Percentiles rank a stretch among this genome's conserved stretches.
Conservation (phyloP, 2,113 vertebrate genomes). For the Xyliphius kryptos region DNA sequence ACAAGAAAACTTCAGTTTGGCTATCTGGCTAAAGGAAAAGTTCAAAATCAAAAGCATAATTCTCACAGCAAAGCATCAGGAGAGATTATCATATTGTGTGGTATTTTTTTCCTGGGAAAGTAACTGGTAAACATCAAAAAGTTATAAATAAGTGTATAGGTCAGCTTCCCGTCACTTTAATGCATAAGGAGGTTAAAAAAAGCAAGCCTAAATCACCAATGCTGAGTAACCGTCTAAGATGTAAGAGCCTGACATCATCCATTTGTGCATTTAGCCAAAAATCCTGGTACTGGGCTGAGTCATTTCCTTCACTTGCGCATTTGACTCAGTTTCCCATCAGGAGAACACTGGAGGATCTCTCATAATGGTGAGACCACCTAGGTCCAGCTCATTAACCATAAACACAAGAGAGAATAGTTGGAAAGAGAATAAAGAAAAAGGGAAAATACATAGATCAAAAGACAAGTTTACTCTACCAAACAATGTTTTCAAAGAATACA, state of each 20-base stretch:
- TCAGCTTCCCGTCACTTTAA: constrained; percentile 18
- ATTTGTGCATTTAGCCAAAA: constrained; percentile 39
- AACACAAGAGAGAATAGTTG: constrained; percentile 5
- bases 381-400: constrained; percentile 41
- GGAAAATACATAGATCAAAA: constrained; percentile 16
- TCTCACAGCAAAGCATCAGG: no score
- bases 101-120: no score
- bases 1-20: no score
- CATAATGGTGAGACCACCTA: constrained; percentile 27
- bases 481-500: constrained; percentile 40
- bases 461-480: constrained; percentile 28
- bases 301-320: constrained; percentile 51
- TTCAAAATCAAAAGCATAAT: no score
- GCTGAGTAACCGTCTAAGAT: constrained; percentile 34
- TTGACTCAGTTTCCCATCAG: constrained; percentile 51
- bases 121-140: no score
- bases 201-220: constrained; percentile 37
- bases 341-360: constrained; percentile 49
- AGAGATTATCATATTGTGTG: no score
- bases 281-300: constrained; percentile 54
- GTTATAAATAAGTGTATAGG: not conserved
- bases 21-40: no score
- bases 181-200: constrained; percentile 40
- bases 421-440: constrained; percentile 24
- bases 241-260: constrained; percentile 43